Evolutionary conservation across 2,113 vertebrate species (phyloP).

Genomic region (Pseudopipra pipra): DNA sequence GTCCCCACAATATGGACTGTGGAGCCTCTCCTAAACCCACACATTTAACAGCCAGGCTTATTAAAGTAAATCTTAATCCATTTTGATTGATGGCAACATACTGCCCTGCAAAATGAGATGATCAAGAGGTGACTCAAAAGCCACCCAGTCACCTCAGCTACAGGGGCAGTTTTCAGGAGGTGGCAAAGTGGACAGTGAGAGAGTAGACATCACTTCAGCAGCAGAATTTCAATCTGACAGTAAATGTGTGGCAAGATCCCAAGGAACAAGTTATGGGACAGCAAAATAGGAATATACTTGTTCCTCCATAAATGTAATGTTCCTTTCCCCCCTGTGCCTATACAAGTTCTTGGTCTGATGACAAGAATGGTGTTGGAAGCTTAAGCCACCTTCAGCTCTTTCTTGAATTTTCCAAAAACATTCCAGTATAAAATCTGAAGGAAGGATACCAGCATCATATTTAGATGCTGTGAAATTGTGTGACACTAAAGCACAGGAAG

Average conservation of each 20-base stretch:
- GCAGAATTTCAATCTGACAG: neutral
- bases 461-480: conserved; percentile 40
- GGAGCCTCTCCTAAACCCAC: neutral
- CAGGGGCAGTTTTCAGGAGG: neutral
- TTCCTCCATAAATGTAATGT: neutral
- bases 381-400: conserved; percentile 13
- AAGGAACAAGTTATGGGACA: neutral
- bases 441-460: neutral
- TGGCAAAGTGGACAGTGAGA: neutral
- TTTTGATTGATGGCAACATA: neutral
- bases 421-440: neutral
- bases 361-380: neutral
- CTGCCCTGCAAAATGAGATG: neutral
- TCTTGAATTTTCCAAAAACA: conserved; percentile 6
- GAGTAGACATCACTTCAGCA: neutral
- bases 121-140: neutral
- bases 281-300: neutral
- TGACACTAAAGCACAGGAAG: conserved; percentile 33
- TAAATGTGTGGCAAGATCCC: neutral
- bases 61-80: neutral
- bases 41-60: neutral
- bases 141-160: neutral
- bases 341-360: neutral
- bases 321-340: neutral
- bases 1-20: fast-evolving